Evolutionary conservation across 2,113 vertebrate species (phyloP), one percentile per base, ranked within the genome.

Genomic region (Epinephelus lanceolatus): DNA sequence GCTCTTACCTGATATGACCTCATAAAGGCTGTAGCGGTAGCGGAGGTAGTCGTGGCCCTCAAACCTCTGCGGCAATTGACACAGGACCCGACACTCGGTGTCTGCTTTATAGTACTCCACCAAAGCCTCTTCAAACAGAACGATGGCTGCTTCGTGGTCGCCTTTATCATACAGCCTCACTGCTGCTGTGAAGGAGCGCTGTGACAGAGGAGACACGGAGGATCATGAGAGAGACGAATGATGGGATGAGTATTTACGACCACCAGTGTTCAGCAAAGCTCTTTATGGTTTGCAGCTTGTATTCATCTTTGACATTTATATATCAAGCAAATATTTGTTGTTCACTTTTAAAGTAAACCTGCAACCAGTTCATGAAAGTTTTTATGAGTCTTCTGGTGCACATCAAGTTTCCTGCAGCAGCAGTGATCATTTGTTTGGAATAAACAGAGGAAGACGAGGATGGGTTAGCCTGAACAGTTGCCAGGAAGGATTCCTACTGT

Each of bases 1-100:
- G 8, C 6, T 42, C 93, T 91, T 93, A 99, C 98, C 98, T 96
- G 98, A 97, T 79, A 99, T 91, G n/a, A 97, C 93, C 94, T 99
- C 97, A 0, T 97, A 96, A 66, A 99, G 96, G 86, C 95, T 96
- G 77, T 96, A 96, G 56, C 95, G 96, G 75, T 97, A 97, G 6
- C 94, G 90, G 83, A 98, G 84, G 69, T 97, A 94, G 53, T 97
- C 95, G 0, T 98, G 94, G 27, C 96, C 97, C 81, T 97, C 96
- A 85, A 98, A 98, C 13, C 90, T 94, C 92, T 97, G 97, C 0
- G 97, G 97, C 1, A 96, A 97, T 61, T 98, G 97, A 1, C 98
- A 99, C 62, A 98, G 87, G 23, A 94, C 88, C 62, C 97, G 95
- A 78, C 98, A 99, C 45, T 97, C 97, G 53, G 78, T 78, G 25